These are phyloP conservation scores for Neopipo cinnamomea DNA, from an alignment of 2,113 vertebrate species.

Conservation along the genomic window DNA sequence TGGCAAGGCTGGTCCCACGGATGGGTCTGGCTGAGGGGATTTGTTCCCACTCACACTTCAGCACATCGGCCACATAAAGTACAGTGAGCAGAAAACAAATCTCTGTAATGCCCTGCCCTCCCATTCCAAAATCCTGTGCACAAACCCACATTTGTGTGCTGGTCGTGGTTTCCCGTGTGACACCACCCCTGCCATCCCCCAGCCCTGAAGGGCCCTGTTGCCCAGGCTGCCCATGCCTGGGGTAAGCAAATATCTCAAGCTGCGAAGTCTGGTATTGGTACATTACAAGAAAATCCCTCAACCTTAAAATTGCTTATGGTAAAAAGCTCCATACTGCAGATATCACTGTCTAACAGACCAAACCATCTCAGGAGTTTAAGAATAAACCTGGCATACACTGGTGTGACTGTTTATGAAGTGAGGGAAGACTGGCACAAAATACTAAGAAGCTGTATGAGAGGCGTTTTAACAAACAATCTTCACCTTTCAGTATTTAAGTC, in stretches of 20 bases:
- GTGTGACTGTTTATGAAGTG: background rate
- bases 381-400: background rate
- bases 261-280: background rate
- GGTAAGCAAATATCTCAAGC: background rate
- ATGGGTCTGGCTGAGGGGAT: background rate
- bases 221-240: background rate
- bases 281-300: slow-evolving; percentile 42
- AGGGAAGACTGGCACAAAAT: background rate
- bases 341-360: background rate
- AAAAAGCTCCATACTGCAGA: background rate
- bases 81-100: background rate
- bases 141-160: background rate
- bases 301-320: slow-evolving; percentile 35
- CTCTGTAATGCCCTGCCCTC: background rate
- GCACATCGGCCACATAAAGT: background rate
- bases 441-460: background rate
- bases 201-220: background rate
- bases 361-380: background rate
- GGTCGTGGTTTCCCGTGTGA: fast-evolving
- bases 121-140: background rate
- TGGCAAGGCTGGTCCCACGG: too few species aligned
- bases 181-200: background rate
- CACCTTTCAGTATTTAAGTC: slow-evolving; percentile 55
- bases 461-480: slow-evolving; percentile 46
- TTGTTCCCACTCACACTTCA: background rate